phyloP scores from a whole-genome alignment of 2,113 vertebrate genomes.

The Turnix velox region DNA sequence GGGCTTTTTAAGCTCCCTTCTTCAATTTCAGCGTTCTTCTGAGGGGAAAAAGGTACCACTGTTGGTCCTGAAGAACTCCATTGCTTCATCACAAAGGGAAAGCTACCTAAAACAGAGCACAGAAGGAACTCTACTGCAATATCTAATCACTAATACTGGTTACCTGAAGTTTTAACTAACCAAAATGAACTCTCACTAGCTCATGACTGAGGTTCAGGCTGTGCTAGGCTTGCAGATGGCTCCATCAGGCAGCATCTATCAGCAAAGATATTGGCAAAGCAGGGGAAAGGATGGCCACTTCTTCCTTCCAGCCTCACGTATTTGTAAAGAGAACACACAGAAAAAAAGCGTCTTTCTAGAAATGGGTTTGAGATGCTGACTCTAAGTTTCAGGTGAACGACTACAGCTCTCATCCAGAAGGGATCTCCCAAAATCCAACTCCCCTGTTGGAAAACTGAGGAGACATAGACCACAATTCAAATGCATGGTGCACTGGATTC shows the following conservation, averaged over 20 bases:
- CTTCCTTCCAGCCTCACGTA: accelerated
- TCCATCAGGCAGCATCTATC: neutral
- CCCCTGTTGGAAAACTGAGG: neutral
- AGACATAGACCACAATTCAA: accelerated
- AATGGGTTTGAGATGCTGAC: neutral
- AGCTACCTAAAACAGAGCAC: neutral
- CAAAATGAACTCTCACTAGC: neutral
- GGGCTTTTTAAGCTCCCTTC: neutral
- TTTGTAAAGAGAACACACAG: neutral
- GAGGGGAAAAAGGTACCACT: neutral
- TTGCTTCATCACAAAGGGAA: neutral
- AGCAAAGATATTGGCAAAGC: neutral
- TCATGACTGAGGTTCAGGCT: neutral
- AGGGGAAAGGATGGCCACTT: neutral
- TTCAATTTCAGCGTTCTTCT: neutral
- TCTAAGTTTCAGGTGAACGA: neutral
- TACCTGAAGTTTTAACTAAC: neutral
- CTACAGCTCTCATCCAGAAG: neutral
- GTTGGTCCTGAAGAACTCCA: neutral
- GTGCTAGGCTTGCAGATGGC: neutral
- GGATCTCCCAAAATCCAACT: neutral
- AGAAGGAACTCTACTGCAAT: neutral
- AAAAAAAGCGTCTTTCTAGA: neutral
- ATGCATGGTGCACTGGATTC: neutral
- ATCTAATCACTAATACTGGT: neutral